Evolutionary conservation across 2,113 vertebrate genomes (phyloP), one percentile per base, ranked within the genome.

Genomic region (Galemys pyrenaicus): DNA sequence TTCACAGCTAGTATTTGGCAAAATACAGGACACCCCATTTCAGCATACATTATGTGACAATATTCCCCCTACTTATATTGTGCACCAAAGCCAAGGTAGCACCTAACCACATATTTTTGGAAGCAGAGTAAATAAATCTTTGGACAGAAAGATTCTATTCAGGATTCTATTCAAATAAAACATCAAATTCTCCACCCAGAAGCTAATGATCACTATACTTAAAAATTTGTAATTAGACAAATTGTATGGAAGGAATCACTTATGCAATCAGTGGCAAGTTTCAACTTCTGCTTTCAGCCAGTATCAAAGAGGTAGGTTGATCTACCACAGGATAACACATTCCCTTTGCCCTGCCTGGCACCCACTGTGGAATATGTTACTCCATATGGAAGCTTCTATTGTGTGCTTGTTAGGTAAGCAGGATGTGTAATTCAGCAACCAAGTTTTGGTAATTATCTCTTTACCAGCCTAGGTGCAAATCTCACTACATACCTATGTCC

Each of bases 201-300:
- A 81, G 73, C 79, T 96, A 96, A 97, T 86, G 95, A 97, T 96
- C 92, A 46, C 84, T 82, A 9, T 44, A 87, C 58, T 90, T 87
- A 95, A 96, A 95, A 94, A 74, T 89, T 22, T 92, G 85, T 94
- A 97, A 96, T 94, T 97, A 96, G 78, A 96, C 85, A 94, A 94
- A 94, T 49, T 73, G 64, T 84, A 81, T 73, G 82, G 88, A 96
- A 97, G 94, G 90, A 96, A 94, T 89, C 70, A 41, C 86, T 97
- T 96, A 96, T 20, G 94, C 94, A 97, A 96, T 82, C 87, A 39
- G 78, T 87, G 93, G 95, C 96, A 96, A 97, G 97, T 97, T 96
- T 93, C 97, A 97, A 97, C 96, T 87, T 96, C 95, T 97, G 81
- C 87, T 96, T 95, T 88, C 78, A 97, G 92, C 90, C 87, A 26